Evolutionary conservation across 2,888 invertebrate species (phyloP), one percentile per base, ranked within the genome.

Genomic region (Nebria brevicollis): DNA sequence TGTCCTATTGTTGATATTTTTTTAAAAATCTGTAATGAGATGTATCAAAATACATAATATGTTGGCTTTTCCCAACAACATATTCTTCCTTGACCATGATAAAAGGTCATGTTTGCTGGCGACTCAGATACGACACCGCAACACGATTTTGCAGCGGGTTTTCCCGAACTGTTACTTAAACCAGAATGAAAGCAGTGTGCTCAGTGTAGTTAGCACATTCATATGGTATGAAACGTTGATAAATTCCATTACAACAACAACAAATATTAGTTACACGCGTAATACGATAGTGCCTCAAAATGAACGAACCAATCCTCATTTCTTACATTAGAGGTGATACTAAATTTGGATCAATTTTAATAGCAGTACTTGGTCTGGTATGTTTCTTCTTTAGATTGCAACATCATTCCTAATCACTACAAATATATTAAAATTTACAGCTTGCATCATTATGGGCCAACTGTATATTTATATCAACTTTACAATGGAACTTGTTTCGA

Each of bases 401-500:
- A 73, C 13, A 73, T 26, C 41, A 73, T 43, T 26, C 42, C 15
- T 20, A 43, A 73, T 3, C 11, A 34, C 11, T 43, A 42, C n/a
- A 42, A 43, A 41, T 34, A 73, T 26, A 25, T 25, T 15, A 20
- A 70, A 70, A 25, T 20, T 70, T 70, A 70, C 20, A 80, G 80
- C 11, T 75, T 20, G 64, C 72, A 72, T 75, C 80, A 11, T 3
- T 80, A 64, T 80, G 80, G 80, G 75, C 80, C 26, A 80, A 80
- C 65, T 70, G 75, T 64, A 26, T 80, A 70, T 75, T 80, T 72
- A 13, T 70, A 11, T 34, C 75, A 15, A n/a, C n/a, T 34, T 15
- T 80, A 11, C 7, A 70, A 41, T 13, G 13, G n/a, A 73, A 42
- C 41, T 13, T 73, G 42, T 42, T 41, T 41, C 5, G 10, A 13